A percentile compares a stretch with the other conserved stretches of the same genome.
phyloP scores from a whole-genome alignment of 2,888 invertebrate genomes.

The Cataglyphis rosenhaueri region DNA sequence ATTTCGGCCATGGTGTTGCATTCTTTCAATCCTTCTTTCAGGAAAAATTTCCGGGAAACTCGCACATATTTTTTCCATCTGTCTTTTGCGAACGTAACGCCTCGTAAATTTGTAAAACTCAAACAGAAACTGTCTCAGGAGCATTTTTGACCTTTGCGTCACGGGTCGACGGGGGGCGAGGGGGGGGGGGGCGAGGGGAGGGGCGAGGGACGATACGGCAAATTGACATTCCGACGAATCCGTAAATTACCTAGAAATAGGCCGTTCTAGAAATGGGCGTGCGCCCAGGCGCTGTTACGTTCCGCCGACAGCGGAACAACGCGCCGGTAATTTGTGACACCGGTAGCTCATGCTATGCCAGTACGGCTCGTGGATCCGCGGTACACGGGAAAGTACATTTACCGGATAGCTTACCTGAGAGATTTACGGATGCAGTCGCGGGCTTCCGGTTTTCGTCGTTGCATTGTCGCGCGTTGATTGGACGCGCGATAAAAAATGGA shows the following conservation, averaged over 20 bases:
- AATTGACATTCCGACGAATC: slow-evolving; percentile 47
- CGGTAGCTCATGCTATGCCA: slow-evolving; percentile 54
- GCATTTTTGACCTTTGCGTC: neutral
- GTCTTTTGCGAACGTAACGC: slow-evolving; percentile 1
- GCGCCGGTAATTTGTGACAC: slow-evolving; percentile 71
- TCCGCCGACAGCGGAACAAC: slow-evolving; percentile 66
- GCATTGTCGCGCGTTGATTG: slow-evolving; percentile 31
- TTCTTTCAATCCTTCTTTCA: neutral
- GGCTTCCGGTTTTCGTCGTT: neutral
- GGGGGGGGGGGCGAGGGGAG: neutral
- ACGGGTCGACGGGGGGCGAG: neutral
- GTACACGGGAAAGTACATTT: slow-evolving; percentile 49
- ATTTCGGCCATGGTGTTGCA: neutral
- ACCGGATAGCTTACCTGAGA: slow-evolving; percentile 45
- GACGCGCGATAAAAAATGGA: slow-evolving; percentile 41
- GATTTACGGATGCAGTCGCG: slow-evolving; percentile 40
- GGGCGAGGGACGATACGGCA: neutral
- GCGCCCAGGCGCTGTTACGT: slow-evolving; percentile 64
- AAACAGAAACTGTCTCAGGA: neutral
- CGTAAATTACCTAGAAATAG: slow-evolving; percentile 72
- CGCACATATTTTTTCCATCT: slow-evolving; percentile 9
- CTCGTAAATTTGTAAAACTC: neutral
- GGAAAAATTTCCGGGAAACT: neutral
- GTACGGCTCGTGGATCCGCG: slow-evolving; percentile 36
- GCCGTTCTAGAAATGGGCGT: slow-evolving; percentile 60